Evolutionary conservation across 2,797 vertebrate genomes (phyloP).

Genomic region (Erithacus rubecula): DNA sequence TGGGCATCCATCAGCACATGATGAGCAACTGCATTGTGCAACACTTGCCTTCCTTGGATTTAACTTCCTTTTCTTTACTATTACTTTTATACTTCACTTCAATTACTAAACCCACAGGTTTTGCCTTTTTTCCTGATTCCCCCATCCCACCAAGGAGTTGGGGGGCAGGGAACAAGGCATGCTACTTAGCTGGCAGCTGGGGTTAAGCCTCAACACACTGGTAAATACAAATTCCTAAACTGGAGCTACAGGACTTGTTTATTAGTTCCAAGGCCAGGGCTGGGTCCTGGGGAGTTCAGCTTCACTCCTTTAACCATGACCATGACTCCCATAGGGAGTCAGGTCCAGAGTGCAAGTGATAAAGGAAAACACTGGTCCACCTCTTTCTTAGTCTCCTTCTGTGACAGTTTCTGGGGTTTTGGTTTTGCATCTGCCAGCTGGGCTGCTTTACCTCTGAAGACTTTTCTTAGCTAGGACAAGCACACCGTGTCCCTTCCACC

Average conservation of each 20-base stretch:
- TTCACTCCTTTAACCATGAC: background rate
- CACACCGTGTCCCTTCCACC: background rate
- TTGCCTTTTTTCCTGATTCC: background rate
- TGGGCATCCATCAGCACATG: background rate
- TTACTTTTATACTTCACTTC: background rate
- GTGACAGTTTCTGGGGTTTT: background rate
- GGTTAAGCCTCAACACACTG: background rate
- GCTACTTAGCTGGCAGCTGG: background rate
- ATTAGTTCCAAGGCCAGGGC: background rate
- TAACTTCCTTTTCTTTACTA: background rate
- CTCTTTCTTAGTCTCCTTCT: background rate
- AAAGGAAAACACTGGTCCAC: background rate
- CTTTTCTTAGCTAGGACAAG: background rate
- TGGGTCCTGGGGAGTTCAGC: background rate
- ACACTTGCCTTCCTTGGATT: background rate
- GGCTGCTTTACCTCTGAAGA: background rate
- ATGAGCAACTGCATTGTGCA: background rate
- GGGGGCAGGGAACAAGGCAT: background rate
- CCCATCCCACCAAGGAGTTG: fast-evolving
- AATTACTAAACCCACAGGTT: background rate
- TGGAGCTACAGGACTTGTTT: background rate
- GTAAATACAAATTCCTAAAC: background rate
- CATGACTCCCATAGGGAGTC: background rate
- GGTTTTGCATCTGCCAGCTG: background rate
- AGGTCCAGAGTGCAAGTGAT: background rate